Evolutionary conservation across 2,113 vertebrate genomes (phyloP), one percentile per base, ranked within the genome.

Genomic region (Melanerpes aurifrons): DNA sequence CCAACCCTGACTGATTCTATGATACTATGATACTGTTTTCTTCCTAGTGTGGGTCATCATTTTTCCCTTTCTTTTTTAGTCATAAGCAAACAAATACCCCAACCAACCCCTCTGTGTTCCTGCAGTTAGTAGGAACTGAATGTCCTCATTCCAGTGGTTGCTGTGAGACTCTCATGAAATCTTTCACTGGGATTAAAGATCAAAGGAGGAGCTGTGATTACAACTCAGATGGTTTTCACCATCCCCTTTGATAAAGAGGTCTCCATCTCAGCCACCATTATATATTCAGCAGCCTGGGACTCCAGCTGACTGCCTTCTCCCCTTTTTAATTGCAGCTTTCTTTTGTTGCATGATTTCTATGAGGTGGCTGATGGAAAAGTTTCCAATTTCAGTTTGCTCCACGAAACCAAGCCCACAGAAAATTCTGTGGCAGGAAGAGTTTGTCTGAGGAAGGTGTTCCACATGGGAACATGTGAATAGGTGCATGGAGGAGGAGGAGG

Each of bases 41-140:
- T 43, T 62, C 12, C 47, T 81, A 64, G 14, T 58, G 48, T 45
- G 15, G 22, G 56, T 73, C 18, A 29, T 48, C 10, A 35, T 82
- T 54, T 91, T 61, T 10, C 7, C n/a, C 31, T 24, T 43, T 63
- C 14, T 45, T 43, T 45, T 89, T 90, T 43, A 68, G 16, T 2
- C 10, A 64, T 61, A 81, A 91, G 26, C 26, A 32, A 6, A 53
- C 50, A 66, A 57, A 29, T 3, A 6, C 37, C 17, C 19, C 11
- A 12, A 11, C 21, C 21, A 53, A 53, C 19, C 15, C 1, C 2
- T 15, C 7, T 25, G 5, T 16, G 59, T 93, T 74, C 73, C 61
- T 87, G 50, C 48, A 47, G 18, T 85, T 68, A 72, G 68, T 68
- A 91, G 82, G 95, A 91, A 63, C 15, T 18, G 68, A 66, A 40